Evolutionary conservation across 30 jellyfish, hydroid and myxozoan genomes (phyloP).

Genomic region (Aurelia sp.): DNA sequence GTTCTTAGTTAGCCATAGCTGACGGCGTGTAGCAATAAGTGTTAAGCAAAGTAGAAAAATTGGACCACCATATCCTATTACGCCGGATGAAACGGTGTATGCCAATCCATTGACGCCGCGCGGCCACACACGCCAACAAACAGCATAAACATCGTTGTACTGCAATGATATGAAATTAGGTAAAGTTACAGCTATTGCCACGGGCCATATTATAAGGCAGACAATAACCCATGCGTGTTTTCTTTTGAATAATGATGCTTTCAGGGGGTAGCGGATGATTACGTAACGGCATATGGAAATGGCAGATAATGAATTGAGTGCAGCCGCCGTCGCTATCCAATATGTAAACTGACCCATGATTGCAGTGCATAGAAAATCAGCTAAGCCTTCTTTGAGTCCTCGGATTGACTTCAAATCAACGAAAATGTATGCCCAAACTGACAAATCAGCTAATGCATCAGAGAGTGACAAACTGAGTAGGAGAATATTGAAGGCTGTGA

Average conservation of each 20-base stretch:
- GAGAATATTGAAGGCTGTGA: slow-evolving; percentile 69
- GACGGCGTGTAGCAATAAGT: slow-evolving; percentile 38
- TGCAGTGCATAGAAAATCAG: slow-evolving; percentile 68
- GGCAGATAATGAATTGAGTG: slow-evolving; percentile 72
- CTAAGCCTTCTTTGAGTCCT: slow-evolving; percentile 34
- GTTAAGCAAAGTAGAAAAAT: slow-evolving; percentile 31
- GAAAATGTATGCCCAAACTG: slow-evolving; percentile 82
- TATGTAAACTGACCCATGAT: slow-evolving; percentile 84
- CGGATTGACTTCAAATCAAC: slow-evolving; percentile 60
- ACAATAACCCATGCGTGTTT: slow-evolving; percentile 41
- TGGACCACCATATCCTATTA: slow-evolving; percentile 56
- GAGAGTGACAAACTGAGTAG: slow-evolving; percentile 80
- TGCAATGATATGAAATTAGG: slow-evolving; percentile 50
- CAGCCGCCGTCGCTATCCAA: slow-evolving; percentile 76
- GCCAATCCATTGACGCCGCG: slow-evolving; percentile 45
- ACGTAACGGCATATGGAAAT: slow-evolving; percentile 87
- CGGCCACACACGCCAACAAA: slow-evolving; percentile 72
- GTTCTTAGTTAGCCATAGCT: slow-evolving; percentile 32
- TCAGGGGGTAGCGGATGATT: slow-evolving; percentile 86
- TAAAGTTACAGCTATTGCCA: slow-evolving; percentile 10
- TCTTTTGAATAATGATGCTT: slow-evolving; percentile 53
- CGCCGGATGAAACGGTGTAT: slow-evolving; percentile 29
- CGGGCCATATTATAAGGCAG: slow-evolving; percentile 47
- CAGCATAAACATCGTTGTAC: slow-evolving; percentile 36
- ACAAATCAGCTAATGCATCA: slow-evolving; percentile 69